Base-by-base conservation (phyloP, 2,888 invertebrate species). In the Callimorpha dominula region DNA sequence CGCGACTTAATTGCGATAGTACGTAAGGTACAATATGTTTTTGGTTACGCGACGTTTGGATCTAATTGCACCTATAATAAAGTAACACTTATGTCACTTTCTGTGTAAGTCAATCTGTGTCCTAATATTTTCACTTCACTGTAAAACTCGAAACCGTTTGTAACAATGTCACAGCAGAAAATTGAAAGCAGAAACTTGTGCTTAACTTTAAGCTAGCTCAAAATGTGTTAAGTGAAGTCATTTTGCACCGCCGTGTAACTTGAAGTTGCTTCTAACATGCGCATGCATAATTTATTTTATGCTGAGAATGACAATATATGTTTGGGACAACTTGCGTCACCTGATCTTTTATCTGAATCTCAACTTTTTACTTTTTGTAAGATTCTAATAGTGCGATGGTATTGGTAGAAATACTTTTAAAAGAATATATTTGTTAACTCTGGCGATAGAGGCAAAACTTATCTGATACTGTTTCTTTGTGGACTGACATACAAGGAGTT, bases 211-310 rank as follows among this genome's bases (percentile, higher is more conserved):
- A 83, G 76, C 65, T 64, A 74, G 72, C 68, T 73, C 50, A 75
- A 72, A 83, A 78, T 75, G 73, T 81, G 77, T 73, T 74, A 78
- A 81, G 75, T 70, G 76, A 75, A 73, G 76, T 72, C 70, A 82
- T 83, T 78, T 83, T 74, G 78, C 80, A 83, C 72, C 52, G 82
- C 77, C 77, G 62, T n/a, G 15, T 68, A 65, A 52, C 68, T 42
- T 31, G 60, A 70, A 75, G 71, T 14, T 20, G 12, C 43, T 31
- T 66, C 57, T 42, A 31, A 54, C 63, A 31, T 42, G 72, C 42
- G 70, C 70, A 82, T 83, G 84, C 79, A 83, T 82, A 76, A 82
- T 79, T 60, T 31, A 70, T 66, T 54, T 65, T 20, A 57, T 46
- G 71, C 31, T 31, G 31, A 60, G 68, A 60, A 68, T 74, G 76